Base-by-base conservation (phyloP, 2,888 invertebrate genomes). In the Drosophila prolongata region DNA sequence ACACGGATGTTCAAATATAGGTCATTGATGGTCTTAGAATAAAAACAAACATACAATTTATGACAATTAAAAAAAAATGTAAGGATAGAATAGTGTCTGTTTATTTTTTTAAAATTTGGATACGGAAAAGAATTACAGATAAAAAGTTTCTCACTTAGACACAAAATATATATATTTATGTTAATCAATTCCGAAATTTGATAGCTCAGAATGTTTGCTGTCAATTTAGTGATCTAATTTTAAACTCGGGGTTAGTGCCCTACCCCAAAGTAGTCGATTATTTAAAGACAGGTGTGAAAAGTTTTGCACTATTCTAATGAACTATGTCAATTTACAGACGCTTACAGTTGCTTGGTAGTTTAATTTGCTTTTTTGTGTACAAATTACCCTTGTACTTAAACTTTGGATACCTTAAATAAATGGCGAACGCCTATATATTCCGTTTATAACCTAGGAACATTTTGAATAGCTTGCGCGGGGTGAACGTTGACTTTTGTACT, bases 401-500 rank as follows among this genome's bases (percentile, higher is more conserved):
- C 62, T 64, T 64, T 59, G 62, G 42, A 59, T 59, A 66, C 35
- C 9, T 35, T 1, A 34, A 65, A 40, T 42, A 54, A 42, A 35
- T 46, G 37, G 34, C 38, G 34, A 43, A 35, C 30, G 8, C 38
- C 19, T 27, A 49, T 19, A 1, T 27, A n/a, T 34, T 6, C 3
- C 4, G 35, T 16, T 14, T 40, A 55, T 61, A 50, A n/a, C 35
- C 34, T 44, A 14, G 46, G 19, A 47, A 58, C 38, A 52, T 40
- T 57, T 65, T 47, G 37, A 53, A 62, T 72, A 70, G 78, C 76
- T 79, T 75, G 46, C 68, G 49, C 74, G 73, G 70, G 59, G 78
- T 68, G 83, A 83, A 75, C 83, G 68, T 82, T 86, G 80, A 80
- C 84, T 69, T 80, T 85, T 80, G 84, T 34, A 82, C 82, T 81